These are phyloP conservation scores for Gymnobelideus leadbeateri DNA, from an alignment of 2,113 vertebrate genomes.

Conservation along the genomic window DNA sequence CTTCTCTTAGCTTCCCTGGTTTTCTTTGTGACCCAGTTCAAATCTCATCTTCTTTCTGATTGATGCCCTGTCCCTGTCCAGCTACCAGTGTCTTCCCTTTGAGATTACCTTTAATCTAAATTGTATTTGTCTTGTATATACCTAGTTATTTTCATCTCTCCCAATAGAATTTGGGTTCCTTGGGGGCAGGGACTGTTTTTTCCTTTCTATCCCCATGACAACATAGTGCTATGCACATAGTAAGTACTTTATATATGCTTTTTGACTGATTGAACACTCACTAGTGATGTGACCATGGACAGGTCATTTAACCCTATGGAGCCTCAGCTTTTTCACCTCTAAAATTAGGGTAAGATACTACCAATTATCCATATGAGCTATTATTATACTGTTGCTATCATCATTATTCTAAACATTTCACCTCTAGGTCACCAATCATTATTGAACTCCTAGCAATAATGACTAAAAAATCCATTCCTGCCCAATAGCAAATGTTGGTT, in stretches of 20 bases:
- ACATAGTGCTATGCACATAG: not conserved
- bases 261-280: not conserved
- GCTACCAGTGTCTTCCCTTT: not conserved
- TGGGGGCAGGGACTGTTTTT: not conserved
- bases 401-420: not conserved
- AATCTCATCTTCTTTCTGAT: not conserved
- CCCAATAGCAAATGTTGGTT: not conserved
- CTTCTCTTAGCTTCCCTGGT: not conserved
- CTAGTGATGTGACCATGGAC: not conserved
- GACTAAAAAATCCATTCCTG: not conserved
- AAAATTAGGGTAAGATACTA: not conserved
- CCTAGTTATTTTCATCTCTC: not conserved
- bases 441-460: not conserved
- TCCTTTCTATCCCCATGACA: not conserved
- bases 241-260: not conserved
- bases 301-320: not conserved
- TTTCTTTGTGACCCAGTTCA: not conserved
- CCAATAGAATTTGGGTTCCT: not conserved
- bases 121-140: not conserved
- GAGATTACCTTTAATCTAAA: not conserved
- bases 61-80: not conserved
- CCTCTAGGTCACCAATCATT: not conserved
- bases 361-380: not conserved
- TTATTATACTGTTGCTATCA: not conserved
- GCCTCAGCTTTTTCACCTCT: not conserved